Conservation (phyloP, 23 tunicate species). For the Trididemnum nubilum region DNA sequence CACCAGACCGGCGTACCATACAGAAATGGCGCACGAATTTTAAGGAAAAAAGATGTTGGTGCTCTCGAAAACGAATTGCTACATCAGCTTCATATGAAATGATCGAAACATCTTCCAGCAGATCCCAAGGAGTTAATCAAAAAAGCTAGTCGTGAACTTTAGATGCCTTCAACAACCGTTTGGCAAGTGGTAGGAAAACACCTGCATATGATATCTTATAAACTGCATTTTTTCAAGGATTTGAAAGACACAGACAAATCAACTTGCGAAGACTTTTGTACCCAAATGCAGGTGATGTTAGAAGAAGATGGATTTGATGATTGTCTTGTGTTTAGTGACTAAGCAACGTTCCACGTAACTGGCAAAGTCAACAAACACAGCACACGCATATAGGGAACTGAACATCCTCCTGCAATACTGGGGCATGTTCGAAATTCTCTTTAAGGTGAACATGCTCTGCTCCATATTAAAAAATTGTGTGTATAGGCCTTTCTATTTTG, state of each 20-base stretch:
- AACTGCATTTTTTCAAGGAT: not conserved
- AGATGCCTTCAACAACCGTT: not conserved
- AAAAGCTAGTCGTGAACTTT: not conserved
- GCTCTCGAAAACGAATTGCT: not conserved
- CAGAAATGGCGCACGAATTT: not conserved
- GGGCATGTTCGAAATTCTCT: no score
- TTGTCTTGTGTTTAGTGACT: not conserved
- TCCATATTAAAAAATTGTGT: no score
- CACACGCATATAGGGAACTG: no score
- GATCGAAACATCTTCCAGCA: not conserved
- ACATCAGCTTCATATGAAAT: not conserved
- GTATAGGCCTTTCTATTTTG: no score
- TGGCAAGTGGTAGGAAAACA: not conserved
- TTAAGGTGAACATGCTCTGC: no score
- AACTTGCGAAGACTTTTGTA: not conserved
- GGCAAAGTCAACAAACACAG: not conserved
- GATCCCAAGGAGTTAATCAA: not conserved
- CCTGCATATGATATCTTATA: not conserved
- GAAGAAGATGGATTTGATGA: not conserved
- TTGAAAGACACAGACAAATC: not conserved
- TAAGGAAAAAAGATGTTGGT: not conserved
- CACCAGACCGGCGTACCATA: no score
- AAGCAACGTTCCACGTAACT: no score
- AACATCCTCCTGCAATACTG: no score
- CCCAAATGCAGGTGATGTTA: no score